Percentiles rank a stretch among this genome's conserved stretches.
phyloP scores from a whole-genome alignment of 2,888 invertebrate species.

The Leptinotarsa haldemani region DNA sequence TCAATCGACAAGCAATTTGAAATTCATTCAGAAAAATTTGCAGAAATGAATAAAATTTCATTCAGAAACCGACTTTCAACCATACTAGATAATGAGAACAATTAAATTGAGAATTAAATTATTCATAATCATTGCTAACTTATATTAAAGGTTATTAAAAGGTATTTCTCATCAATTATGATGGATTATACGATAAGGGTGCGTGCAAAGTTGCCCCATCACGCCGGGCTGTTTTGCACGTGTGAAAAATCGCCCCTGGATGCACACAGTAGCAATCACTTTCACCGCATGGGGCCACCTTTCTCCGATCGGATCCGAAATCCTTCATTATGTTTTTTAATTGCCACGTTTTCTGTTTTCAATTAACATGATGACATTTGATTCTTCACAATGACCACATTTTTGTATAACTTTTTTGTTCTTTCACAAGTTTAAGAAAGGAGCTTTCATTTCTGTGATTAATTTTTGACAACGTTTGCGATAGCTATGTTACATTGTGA shows the following conservation, averaged over 20 bases:
- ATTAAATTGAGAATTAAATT: no score
- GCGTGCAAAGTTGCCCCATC: slow-evolving; percentile 40
- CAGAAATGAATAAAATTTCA: no score
- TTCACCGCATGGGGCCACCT: slow-evolving; percentile 57
- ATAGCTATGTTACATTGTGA: not conserved
- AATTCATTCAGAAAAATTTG: no score
- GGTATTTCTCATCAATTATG: not conserved
- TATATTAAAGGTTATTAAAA: not conserved
- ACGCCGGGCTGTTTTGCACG: slow-evolving; percentile 44
- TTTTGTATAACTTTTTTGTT: slow-evolving; percentile 40
- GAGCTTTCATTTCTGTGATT: not conserved
- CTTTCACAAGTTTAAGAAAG: slow-evolving; percentile 17
- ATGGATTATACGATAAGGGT: slow-evolving; percentile 23
- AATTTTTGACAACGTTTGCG: not conserved
- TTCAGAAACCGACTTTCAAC: no score
- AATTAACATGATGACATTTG: slow-evolving; percentile 76
- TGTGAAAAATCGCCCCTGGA: slow-evolving; percentile 48
- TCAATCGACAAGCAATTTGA: no score
- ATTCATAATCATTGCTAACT: no score
- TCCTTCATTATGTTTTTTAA: slow-evolving; percentile 65
- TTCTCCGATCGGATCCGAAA: slow-evolving; percentile 58
- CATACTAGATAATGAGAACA: no score
- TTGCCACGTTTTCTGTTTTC: slow-evolving; percentile 75
- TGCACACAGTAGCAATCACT: slow-evolving; percentile 63
- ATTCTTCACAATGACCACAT: slow-evolving; percentile 63